Evolutionary conservation across 1,140 invertebrate species (phyloP).

Genomic region (Magallana gigas): DNA sequence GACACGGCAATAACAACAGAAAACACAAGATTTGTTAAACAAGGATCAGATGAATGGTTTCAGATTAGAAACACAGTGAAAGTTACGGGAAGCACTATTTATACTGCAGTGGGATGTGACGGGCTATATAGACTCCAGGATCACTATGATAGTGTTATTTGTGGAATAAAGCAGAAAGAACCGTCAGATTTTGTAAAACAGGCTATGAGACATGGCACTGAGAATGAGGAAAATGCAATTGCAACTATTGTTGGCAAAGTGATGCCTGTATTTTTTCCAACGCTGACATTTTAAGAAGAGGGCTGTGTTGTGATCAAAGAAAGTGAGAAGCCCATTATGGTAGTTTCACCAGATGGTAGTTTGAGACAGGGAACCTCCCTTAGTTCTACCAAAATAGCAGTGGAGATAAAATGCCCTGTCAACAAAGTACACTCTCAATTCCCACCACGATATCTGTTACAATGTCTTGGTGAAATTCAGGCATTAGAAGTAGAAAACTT

Average conservation of each 20-base stretch:
- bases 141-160: constrained; percentile 52
- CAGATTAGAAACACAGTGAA: constrained; percentile 32
- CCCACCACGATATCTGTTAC: constrained; percentile 39
- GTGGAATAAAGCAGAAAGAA: constrained; percentile 30
- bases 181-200: neutral
- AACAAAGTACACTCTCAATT: constrained; percentile 20
- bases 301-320: constrained; percentile 25
- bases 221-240: constrained; percentile 46
- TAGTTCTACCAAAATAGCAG: constrained; percentile 20
- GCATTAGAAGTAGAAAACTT: constrained; percentile 40
- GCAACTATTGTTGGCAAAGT: constrained; percentile 51
- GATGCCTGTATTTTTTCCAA: constrained; percentile 45
- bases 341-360: constrained; percentile 55
- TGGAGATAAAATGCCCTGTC: constrained; percentile 51
- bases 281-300: constrained; percentile 49
- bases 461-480: constrained; percentile 47
- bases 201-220: constrained; percentile 48
- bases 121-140: constrained; percentile 42
- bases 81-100: constrained; percentile 54
- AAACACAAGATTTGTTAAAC: constrained; percentile 39
- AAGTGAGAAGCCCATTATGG: neutral
- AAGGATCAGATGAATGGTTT: constrained; percentile 48
- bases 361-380: neutral
- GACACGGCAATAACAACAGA: neutral
- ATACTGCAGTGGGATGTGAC: constrained; percentile 44